phyloP scores from a whole-genome alignment of 2,113 vertebrate species.

The Pycnonotus jocosus region DNA sequence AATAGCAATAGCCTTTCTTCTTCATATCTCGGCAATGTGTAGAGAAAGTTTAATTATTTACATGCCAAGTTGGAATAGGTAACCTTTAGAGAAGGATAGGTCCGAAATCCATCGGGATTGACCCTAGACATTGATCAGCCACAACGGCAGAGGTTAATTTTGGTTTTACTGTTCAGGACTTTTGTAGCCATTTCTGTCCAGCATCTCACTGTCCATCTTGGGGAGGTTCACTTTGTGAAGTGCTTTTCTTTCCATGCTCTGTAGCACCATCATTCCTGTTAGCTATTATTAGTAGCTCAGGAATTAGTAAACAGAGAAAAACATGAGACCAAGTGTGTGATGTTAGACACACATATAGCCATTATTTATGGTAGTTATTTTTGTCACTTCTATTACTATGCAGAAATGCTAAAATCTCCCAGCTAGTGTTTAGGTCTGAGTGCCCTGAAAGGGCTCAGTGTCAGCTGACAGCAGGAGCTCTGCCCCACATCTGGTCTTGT shows the following conservation, averaged over 20 bases:
- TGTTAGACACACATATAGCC: neutral
- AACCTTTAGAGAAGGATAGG: neutral
- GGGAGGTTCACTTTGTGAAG: neutral
- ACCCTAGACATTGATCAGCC: neutral
- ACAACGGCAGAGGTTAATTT: neutral
- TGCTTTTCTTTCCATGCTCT: neutral
- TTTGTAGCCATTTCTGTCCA: neutral
- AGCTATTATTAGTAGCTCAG: neutral
- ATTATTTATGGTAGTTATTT: neutral
- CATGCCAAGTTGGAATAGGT: neutral
- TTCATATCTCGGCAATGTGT: neutral
- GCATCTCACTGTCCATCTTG: neutral
- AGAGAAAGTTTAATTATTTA: conserved; percentile 41
- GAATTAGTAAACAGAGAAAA: neutral
- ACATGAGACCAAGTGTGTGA: neutral
- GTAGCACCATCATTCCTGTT: neutral
- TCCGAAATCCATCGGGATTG: neutral
- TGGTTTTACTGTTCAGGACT: neutral
- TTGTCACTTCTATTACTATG: neutral
- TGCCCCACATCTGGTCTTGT: neutral
- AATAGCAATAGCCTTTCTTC: neutral
- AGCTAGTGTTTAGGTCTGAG: neutral
- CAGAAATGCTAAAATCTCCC: neutral
- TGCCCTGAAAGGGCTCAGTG: neutral
- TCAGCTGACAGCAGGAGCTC: neutral